These are phyloP conservation scores for Lepidurus couesii DNA, from an alignment of 1,140 invertebrate species.

Conservation along the genomic window DNA sequence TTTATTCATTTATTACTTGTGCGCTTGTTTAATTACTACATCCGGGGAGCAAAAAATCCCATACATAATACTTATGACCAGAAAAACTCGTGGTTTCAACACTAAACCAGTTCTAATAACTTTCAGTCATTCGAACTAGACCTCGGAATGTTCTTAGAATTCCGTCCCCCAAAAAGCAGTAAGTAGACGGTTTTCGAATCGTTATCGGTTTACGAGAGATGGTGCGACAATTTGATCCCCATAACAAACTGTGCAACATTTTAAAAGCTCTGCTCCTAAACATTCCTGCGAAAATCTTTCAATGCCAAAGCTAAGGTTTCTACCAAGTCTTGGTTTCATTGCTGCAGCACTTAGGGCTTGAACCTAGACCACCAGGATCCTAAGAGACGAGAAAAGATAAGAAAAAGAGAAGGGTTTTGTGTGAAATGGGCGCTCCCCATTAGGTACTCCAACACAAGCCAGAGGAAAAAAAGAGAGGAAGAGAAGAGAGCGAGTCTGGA, in stretches of 20 bases:
- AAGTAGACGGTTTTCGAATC: not conserved
- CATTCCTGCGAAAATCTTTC: slow-evolving; percentile 2
- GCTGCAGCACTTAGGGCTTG: slow-evolving; percentile 10
- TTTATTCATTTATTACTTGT: no score
- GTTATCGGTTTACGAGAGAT: not conserved
- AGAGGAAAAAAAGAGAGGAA: not conserved
- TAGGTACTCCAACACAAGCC: slow-evolving; percentile 12
- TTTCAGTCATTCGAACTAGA: not conserved
- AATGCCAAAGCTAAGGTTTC: not conserved
- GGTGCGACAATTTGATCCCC: not conserved
- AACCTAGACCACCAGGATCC: slow-evolving; percentile 8
- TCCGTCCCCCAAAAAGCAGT: not conserved
- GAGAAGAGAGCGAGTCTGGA: not conserved
- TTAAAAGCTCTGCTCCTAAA: not conserved
- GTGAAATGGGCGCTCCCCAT: slow-evolving; percentile 16
- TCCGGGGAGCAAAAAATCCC: no score
- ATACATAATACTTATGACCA: no score
- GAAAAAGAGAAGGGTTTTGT: not conserved
- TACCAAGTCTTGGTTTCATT: not conserved
- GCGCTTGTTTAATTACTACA: no score
- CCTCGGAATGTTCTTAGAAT: not conserved
- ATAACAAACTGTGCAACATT: not conserved
- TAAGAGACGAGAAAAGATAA: not conserved
- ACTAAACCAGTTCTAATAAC: no score
- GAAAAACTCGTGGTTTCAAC: no score